Conservation (phyloP, 2,113 vertebrate species). For the Sporophila hypoxantha region DNA sequence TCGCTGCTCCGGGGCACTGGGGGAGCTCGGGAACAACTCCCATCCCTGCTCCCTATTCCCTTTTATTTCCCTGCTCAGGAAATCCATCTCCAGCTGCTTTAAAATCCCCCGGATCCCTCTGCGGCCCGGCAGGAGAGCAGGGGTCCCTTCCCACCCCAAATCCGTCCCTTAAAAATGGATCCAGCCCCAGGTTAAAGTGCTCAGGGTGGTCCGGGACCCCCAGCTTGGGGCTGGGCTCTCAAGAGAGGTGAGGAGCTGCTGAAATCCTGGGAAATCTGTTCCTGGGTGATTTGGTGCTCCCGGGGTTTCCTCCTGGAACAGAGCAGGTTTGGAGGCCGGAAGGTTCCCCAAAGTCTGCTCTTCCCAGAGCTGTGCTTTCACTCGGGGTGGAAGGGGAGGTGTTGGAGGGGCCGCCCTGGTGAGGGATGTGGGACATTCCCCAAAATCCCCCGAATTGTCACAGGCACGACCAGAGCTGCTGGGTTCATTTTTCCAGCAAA, state of each 20-base stretch:
- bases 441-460: background rate
- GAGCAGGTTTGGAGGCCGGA: background rate
- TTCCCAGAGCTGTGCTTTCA: background rate
- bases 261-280: background rate
- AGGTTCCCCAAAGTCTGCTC: background rate
- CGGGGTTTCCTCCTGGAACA: background rate
- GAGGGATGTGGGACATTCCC: background rate
- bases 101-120: background rate
- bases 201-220: background rate
- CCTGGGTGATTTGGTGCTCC: background rate
- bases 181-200: background rate
- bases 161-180: too few relatives aligned
- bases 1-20: background rate
- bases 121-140: background rate
- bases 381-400: background rate
- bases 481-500: background rate
- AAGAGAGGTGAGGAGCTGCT: background rate
- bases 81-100: background rate
- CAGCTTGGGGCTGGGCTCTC: background rate
- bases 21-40: background rate
- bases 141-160: fast-evolving
- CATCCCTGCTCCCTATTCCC: background rate
- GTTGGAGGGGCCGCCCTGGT: background rate
- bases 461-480: background rate
- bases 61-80: background rate